phyloP scores from a whole-genome alignment of 1,140 invertebrate genomes.

The Galendromus occidentalis region DNA sequence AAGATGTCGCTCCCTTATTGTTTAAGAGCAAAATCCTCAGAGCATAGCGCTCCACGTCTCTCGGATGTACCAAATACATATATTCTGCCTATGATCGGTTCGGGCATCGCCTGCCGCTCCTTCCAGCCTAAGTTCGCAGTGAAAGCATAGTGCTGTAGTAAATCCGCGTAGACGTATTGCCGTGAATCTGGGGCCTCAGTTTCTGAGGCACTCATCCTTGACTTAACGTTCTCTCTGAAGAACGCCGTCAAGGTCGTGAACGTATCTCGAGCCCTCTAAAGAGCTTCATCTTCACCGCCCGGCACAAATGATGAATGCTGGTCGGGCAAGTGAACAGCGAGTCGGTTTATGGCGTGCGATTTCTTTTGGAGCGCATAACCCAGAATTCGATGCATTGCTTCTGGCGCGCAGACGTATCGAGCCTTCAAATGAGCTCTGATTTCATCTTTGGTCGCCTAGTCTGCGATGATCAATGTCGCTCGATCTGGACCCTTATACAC shows the following conservation, averaged over 20 bases:
- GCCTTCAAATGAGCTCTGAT: conserved; percentile 16
- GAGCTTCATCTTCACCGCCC: no score
- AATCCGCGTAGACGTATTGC: conserved; percentile 17
- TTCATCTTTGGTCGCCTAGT: conserved; percentile 16
- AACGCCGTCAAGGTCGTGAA: not conserved
- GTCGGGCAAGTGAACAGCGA: no score
- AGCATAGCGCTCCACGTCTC: conserved; percentile 18
- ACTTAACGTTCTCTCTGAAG: conserved; percentile 19
- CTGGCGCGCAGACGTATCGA: conserved; percentile 20
- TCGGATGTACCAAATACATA: conserved; percentile 16
- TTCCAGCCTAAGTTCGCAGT: not conserved
- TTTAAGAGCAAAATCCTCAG: conserved; percentile 20
- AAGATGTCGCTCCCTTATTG: conserved; percentile 16
- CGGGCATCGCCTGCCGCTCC: not conserved
- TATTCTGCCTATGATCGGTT: conserved; percentile 18
- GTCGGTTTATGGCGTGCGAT: not conserved
- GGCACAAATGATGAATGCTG: no score
- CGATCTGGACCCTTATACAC: conserved; percentile 25
- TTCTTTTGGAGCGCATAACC: conserved; percentile 7
- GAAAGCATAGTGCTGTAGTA: conserved; percentile 19
- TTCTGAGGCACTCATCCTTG: no score
- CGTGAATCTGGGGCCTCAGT: conserved; percentile 15
- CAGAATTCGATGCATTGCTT: conserved; percentile 20
- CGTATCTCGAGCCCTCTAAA: no score
- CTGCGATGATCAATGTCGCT: conserved; percentile 13